Evolutionary conservation across 2,797 vertebrate species (phyloP), one percentile per base, ranked within the genome.

Genomic region (Astyanax mexicanus): DNA sequence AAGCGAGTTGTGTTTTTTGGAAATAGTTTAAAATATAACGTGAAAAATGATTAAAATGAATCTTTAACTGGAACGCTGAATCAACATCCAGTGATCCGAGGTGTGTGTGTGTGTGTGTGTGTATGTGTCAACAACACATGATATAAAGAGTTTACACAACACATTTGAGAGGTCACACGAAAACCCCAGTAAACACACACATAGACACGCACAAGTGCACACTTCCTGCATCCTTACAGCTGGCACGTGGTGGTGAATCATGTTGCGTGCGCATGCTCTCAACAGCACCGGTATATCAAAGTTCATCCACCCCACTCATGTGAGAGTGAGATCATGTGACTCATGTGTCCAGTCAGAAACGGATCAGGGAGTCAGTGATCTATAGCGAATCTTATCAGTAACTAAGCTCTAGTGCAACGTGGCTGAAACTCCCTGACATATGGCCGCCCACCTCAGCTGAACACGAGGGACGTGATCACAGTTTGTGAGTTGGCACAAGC

Each of bases 301-400:
- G 49, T 67, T 25, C 42, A 23, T 60, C 37, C n/a, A 49, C n/a
- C 27, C n/a, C 27, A n/a, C 61, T 44, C 69, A n/a, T n/a, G 5
- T 29, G 12, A 40, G 35, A 37, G 9, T 3, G 21, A 32, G 17
- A 10, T 38, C 23, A 42, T 72, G 60, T 71, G 77, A 82, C 11
- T 38, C 6, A 10, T n/a, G n/a, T n/a, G 51, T 42, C 61, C 72
- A 62, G 21, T 27, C 72, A 62, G 21, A 27, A 69, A 15, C 23
- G 23, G 62, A 49, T 69, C 68, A 42, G 23, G 61, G 29, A 45
- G 64, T 40, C 74, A 76, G 68, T 78, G 32, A 12, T n/a, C 5
- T 19, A 2, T n/a, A 27, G 9, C 13, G 29, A 8, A 25, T 40
- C 49, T 65, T 83, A 84, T 84, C 75, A 49, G 32, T 44, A 47